Conservation (phyloP, 2,888 invertebrate species). For the Caenorhabditis doughertyi region DNA sequence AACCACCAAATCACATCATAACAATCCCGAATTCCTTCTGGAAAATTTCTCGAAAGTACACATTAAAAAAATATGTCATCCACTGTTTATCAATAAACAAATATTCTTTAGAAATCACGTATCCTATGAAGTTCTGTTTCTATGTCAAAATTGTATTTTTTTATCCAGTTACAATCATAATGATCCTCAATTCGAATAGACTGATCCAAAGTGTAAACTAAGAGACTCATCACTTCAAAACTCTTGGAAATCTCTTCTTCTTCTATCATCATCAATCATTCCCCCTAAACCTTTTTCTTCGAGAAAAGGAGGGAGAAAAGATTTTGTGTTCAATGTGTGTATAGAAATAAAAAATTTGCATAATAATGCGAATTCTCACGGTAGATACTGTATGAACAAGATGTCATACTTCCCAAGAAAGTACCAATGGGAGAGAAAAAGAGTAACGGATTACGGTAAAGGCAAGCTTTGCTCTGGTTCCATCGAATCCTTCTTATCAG, state of each 20-base stretch:
- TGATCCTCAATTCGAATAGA: not conserved
- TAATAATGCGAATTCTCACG: slow-evolving; percentile 5
- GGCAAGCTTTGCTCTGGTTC: not conserved
- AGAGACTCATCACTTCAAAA: not conserved
- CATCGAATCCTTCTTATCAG: not conserved
- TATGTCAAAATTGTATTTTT: too few species aligned
- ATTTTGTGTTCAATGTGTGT: not conserved
- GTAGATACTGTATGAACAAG: not conserved
- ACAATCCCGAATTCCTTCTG: too few species aligned
- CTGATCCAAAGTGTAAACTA: slow-evolving; percentile 26
- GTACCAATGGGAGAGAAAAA: not conserved
- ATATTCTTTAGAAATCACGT: too few species aligned
- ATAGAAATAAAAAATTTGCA: slow-evolving; percentile 17
- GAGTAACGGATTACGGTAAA: not conserved
- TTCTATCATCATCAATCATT: slow-evolving; percentile 29
- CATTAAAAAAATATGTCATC: too few species aligned
- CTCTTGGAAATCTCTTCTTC: not conserved
- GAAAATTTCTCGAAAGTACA: too few species aligned
- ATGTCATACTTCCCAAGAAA: not conserved
- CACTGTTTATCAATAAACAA: too few species aligned
- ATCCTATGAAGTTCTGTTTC: too few species aligned
- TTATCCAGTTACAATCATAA: not conserved
- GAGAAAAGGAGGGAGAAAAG: not conserved
- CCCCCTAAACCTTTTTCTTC: not conserved
- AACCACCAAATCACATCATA: too few species aligned